Evolutionary conservation across 2,888 invertebrate genomes (phyloP), one percentile per base, ranked within the genome.

Genomic region (Hyposoter dolosus): DNA sequence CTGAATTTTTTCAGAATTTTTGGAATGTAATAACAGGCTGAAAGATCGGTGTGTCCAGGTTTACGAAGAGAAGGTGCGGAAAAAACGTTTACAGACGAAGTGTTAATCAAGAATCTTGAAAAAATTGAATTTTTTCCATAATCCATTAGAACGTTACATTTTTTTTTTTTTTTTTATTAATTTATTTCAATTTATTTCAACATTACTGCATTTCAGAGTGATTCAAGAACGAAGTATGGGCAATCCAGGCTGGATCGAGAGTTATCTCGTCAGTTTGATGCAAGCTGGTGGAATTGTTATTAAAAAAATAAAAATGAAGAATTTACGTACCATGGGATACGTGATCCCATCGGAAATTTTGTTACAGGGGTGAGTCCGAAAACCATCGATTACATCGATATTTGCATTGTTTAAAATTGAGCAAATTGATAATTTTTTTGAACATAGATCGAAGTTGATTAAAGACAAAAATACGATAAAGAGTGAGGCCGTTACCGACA

Each of bases 161-260:
- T 50, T 35, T 12, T 32, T 63, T n/a, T 15, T n/a, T 47, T 17
- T 50, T 35, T 12, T 32, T 63, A 28, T 15, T n/a, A 47, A 75
- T 35, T 15, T 15, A 28, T 28, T 40, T 5, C 12, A 7, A 35
- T 19, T 60, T 19, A 23, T 43, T 17, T 60, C 9, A 17, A 17
- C 1, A 1, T 28, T 40, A 10, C 9, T 7, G 4, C 7, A 47
- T 3, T 72, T 72, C 43, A 93, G 95, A 89, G 91, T 94, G 6
- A 95, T 96, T 87, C 96, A 96, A 90, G 95, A 95, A 45, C 95
- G 95, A 84, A 96, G 96, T 90, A 94, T 94, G 35, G 96, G 96
- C 0, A 95, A 96, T 92, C 96, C 96, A 0, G 96, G 96, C 1
- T 96, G 96, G 96, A 95, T 96, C 80, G 96, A 96, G 91, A 96